Evolutionary conservation across 2,888 invertebrate genomes (phyloP), one percentile per base, ranked within the genome.

Genomic region (Meghimatium bilineatum): DNA sequence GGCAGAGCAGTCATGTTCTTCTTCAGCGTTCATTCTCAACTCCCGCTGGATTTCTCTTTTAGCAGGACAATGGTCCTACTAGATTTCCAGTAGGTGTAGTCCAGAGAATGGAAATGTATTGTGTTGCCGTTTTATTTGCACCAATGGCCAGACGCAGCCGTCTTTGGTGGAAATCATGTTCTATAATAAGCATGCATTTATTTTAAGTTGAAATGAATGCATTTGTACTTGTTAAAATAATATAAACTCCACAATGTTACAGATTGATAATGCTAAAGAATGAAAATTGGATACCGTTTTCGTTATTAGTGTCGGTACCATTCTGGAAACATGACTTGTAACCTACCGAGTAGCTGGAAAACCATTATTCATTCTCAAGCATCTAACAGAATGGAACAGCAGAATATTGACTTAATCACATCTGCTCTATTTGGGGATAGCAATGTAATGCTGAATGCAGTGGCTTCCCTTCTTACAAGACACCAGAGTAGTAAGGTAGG

Each of bases 381-480:
- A 32, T 29, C 74, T 32, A 52, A 38, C 67, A 79, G 26, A 32
- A 81, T 81, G 81, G 81, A 81, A 44, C 72, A 81, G 8, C 63
- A 63, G 26, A 74, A 74, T 49, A 17, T 60, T 20, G 66, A 81
- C 49, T 29, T 77, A 8, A 69, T 77, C 36, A 32, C 78, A 32
- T 69, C 83, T 56, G 60, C 79, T 36, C 32, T 83, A 44, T 72
- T 79, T 63, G 78, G 63, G n/a, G 72, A 83, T 60, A 83, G 34
- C n/a, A 38, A 38, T 5, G 17, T 77, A 17, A 75, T 84, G 78
- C 67, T 84, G 38, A 67, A n/a, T 80, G 84, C 84, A n/a, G 79
- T 84, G 29, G 84, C 84, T n/a, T 84, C 84, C 32, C 74, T 84
- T 34, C 72, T 84, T 10, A 29, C 74, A 67, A 79, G 66, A 52